Base-by-base conservation (phyloP, 64 coral and sea anemone genomes). In the Cladopsammia gracilis region DNA sequence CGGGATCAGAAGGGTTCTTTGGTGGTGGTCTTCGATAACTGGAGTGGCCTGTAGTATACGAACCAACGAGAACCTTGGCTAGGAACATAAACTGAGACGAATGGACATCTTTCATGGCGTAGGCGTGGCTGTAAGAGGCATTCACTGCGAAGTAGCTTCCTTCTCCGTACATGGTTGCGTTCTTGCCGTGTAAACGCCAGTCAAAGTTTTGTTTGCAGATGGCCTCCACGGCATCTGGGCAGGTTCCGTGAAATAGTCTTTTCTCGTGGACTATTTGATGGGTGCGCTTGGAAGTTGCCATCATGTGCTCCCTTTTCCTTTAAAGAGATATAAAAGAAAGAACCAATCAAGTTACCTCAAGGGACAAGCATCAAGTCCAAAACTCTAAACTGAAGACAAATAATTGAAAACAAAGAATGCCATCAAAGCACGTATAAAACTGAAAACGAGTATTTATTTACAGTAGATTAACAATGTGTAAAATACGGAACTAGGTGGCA, bases 171-270 rank as follows among this genome's bases (percentile, higher is more conserved):
- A 20, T 65, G 3, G 68, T 93, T 3, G 83, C 90, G 24, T 72
- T 90, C 19, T 62, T 88, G 20, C 75, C 87, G 71, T 86, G 22
- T 16, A 86, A 69, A 75, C 86, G 71, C 62, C 78, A 79, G 47
- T 94, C 92, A 61, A 98, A 83, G 78, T 94, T 98, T 18, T 98
- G 58, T 26, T 81, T 86, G 43, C 96, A 98, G 46, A 89, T 94
- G 77, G 46, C 45, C 22, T 88, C 59, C 48, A 94, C 91, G 48
- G 64, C 82, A 4, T 20, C 77, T 65, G 86, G 23, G 11, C 64
- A 49, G 9, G 89, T 88, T 52, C 88, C 90, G 13, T 94, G 96
- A 71, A 98, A 98, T 6, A 98, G 46, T 42, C 62, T 47, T 16
- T 85, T 83, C 54, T 98, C 92, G 15, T 94, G 62, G 54, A 90